A percentile compares a stretch with the other conserved stretches of the same genome.
phyloP scores from a whole-genome alignment of 23 tunicate species.

The Botrylloides violaceus region DNA sequence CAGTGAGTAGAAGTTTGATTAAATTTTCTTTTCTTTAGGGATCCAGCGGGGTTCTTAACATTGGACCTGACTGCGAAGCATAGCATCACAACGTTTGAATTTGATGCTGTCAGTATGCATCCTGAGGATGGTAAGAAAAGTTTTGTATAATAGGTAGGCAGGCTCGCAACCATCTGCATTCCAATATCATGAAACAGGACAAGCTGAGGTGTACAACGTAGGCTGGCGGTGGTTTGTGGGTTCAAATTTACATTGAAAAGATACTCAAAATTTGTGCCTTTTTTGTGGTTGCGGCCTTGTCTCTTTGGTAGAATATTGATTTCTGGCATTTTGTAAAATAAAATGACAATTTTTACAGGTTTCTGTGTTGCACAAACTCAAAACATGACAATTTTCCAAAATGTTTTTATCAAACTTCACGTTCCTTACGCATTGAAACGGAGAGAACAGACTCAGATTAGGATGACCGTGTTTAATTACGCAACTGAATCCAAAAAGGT shows the following conservation, averaged over 20 bases:
- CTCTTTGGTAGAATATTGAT: too few relatives aligned
- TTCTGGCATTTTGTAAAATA: not conserved
- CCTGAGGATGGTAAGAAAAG: not conserved
- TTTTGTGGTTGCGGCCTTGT: too few relatives aligned
- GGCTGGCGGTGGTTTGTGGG: not conserved
- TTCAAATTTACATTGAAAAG: not conserved
- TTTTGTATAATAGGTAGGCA: not conserved
- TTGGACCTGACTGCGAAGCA: not conserved
- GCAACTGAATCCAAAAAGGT: slow-evolving; percentile 11
- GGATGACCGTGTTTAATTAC: slow-evolving; percentile 39
- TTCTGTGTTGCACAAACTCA: slow-evolving; percentile 46
- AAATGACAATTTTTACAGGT: slow-evolving; percentile 20
- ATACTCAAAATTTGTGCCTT: too few relatives aligned
- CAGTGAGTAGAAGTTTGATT: too few relatives aligned
- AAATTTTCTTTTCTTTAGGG: not conserved
- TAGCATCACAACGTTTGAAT: slow-evolving; percentile 25
- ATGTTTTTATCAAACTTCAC: slow-evolving; percentile 43
- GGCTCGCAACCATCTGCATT: too few relatives aligned
- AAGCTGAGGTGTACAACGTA: too few relatives aligned
- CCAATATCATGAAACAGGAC: too few relatives aligned
- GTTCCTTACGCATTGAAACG: slow-evolving; percentile 50
- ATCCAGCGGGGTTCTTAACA: not conserved
- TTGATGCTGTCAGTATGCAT: slow-evolving; percentile 24
- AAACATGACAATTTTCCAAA: slow-evolving; percentile 28
- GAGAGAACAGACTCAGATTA: slow-evolving; percentile 38